phyloP scores from a whole-genome alignment of 2,888 invertebrate species.

The Conus canariensis region DNA sequence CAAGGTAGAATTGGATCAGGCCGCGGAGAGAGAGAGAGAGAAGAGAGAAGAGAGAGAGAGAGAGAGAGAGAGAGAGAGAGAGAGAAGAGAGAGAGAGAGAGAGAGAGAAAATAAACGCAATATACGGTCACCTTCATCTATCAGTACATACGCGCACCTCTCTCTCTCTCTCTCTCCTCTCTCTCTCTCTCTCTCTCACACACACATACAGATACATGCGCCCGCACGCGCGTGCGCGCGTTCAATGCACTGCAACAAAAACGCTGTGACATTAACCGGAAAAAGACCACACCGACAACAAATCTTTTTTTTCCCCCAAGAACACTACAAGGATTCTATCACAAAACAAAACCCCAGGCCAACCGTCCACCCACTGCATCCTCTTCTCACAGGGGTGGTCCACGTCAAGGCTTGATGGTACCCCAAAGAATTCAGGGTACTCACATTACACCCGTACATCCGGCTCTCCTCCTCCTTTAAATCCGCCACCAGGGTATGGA shows the following conservation, averaged over 20 bases:
- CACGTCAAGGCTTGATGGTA: conserved; percentile 3
- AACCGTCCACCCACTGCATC: background rate
- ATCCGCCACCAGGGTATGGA: conserved; percentile 27
- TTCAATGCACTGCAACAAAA: background rate
- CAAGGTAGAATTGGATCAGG: no score
- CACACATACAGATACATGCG: background rate
- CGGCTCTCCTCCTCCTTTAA: conserved; percentile 16
- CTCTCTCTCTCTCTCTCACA: background rate
- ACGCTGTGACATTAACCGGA: no score
- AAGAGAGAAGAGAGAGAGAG: background rate
- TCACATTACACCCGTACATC: conserved; percentile 36
- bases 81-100: background rate
- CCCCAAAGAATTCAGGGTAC: background rate
- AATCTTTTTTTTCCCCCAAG: no score
- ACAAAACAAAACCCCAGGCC: no score
- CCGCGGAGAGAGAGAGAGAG: background rate
- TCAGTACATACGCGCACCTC: no score
- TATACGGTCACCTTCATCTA: background rate
- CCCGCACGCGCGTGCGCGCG: background rate
- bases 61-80: background rate
- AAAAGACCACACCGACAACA: no score
- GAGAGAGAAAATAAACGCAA: background rate
- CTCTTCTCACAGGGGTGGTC: background rate
- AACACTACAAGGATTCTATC: no score
- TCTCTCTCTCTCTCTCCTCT: no score